Evolutionary conservation across 1,140 invertebrate genomes (phyloP).

Genomic region (Papilio polyxenes): DNA sequence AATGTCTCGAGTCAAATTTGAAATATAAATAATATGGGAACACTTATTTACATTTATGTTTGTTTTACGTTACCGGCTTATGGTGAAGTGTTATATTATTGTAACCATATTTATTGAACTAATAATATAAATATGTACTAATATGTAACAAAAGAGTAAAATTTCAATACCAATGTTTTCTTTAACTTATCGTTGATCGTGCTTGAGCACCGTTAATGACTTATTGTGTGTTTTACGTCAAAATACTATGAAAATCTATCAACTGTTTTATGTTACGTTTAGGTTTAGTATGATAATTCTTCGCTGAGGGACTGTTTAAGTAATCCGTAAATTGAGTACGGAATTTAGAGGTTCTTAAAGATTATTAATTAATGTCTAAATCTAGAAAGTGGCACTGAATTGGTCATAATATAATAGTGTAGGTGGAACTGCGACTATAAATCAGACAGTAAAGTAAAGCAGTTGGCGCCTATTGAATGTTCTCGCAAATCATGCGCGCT

Average conservation of each 20-base stretch:
- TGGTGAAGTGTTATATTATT: not conserved
- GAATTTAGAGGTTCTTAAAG: not conserved
- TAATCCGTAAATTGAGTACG: no score
- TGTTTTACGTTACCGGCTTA: not conserved
- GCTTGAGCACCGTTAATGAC: no score
- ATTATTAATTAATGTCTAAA: not conserved
- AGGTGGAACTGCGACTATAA: conserved; percentile 1
- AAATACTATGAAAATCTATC: no score
- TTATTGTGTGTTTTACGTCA: not conserved
- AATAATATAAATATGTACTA: not conserved
- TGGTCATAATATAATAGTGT: conserved; percentile 8
- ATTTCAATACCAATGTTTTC: not conserved
- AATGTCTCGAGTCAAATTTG: not conserved
- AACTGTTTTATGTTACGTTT: no score
- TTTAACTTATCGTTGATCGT: not conserved
- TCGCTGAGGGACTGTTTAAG: no score
- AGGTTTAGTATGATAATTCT: no score
- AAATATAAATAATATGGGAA: not conserved
- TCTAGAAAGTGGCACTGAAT: not conserved
- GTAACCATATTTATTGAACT: not conserved
- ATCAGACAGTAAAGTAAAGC: conserved; percentile 26
- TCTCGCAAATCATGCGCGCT: conserved; percentile 34
- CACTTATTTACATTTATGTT: not conserved
- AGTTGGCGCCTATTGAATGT: conserved; percentile 34
- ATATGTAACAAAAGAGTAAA: not conserved